phyloP scores from a whole-genome alignment of 1,140 invertebrate species.

The Drosophila tropicalis region DNA sequence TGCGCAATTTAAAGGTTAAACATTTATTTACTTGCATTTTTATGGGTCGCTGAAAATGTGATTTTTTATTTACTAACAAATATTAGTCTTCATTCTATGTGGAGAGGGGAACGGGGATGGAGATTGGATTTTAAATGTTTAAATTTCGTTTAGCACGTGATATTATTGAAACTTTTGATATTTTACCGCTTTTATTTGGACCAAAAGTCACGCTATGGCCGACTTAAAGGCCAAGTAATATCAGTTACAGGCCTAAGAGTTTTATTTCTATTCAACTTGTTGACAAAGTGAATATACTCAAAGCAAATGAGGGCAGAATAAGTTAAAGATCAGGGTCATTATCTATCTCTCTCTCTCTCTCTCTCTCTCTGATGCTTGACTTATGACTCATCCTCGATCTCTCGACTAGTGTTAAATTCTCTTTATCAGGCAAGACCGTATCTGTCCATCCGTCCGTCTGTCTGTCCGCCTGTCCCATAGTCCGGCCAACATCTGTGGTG shows the following conservation, averaged over 20 bases:
- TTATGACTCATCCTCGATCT: slow-evolving; percentile 6
- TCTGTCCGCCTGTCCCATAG: slow-evolving; percentile 9
- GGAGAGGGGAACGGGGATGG: too few species aligned
- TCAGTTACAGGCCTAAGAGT: too few species aligned
- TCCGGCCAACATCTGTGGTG: slow-evolving; percentile 36
- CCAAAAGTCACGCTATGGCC: too few species aligned
- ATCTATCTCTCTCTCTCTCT: too few species aligned
- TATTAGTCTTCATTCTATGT: slow-evolving; percentile 57
- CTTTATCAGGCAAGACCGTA: slow-evolving; percentile 29
- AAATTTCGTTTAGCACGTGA: slow-evolving; percentile 43
- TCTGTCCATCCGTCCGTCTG: slow-evolving; percentile 13
- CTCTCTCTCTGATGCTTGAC: neutral
- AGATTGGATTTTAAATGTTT: slow-evolving; percentile 8
- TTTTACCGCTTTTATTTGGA: neutral
- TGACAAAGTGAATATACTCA: neutral
- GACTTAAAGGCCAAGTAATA: too few species aligned
- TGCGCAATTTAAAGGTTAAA: slow-evolving; percentile 63
- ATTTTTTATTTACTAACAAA: slow-evolving; percentile 63
- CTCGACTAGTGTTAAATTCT: neutral
- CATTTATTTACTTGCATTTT: slow-evolving; percentile 65
- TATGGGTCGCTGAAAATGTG: slow-evolving; percentile 73
- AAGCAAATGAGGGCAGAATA: neutral
- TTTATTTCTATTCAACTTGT: neutral
- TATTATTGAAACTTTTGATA: neutral
- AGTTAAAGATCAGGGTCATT: slow-evolving; percentile 12